Evolutionary conservation across 1,140 invertebrate genomes (phyloP).

Genomic region (Solenopsis fugax): DNA sequence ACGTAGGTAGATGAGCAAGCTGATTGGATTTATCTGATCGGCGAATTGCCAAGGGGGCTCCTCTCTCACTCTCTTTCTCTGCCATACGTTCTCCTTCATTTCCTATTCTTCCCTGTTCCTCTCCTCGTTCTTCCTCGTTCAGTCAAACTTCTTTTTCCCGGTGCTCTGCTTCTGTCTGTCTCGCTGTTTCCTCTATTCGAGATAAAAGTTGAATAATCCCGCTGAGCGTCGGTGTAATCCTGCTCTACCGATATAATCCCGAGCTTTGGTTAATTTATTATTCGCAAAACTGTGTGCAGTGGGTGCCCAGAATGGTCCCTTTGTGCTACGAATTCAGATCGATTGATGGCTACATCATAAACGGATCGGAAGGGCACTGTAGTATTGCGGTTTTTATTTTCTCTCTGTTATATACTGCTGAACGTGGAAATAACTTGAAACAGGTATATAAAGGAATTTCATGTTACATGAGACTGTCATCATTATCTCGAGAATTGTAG

Average conservation of each 20-base stretch:
- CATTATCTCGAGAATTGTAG: neutral
- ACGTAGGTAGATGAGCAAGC: constrained; percentile 83
- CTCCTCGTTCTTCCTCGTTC: constrained; percentile 23
- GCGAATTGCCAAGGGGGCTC: constrained; percentile 77
- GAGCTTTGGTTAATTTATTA: constrained; percentile 75
- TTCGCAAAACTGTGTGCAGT: constrained; percentile 52
- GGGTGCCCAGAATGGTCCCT: constrained; percentile 13
- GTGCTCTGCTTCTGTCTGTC: constrained; percentile 24
- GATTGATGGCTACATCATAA: constrained; percentile 15
- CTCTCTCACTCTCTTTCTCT: neutral
- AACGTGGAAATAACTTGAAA: neutral
- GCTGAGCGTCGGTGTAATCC: constrained; percentile 60
- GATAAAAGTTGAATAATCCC: constrained; percentile 79
- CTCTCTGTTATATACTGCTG: neutral
- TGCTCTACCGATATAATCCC: constrained; percentile 69
- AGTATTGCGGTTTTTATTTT: neutral
- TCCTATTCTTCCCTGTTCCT: constrained; percentile 69
- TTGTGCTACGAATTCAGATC: constrained; percentile 46
- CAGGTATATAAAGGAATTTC: neutral
- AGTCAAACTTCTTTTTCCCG: constrained; percentile 46
- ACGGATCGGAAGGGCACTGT: neutral
- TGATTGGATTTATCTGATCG: constrained; percentile 85
- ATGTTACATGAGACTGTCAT: neutral
- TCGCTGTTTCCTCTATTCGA: constrained; percentile 19
- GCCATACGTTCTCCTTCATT: constrained; percentile 63